A percentile compares a stretch with the other conserved stretches of the same genome.
Evolutionary conservation across 1,140 invertebrate species (phyloP).

Genomic region (Cyclina sinensis): DNA sequence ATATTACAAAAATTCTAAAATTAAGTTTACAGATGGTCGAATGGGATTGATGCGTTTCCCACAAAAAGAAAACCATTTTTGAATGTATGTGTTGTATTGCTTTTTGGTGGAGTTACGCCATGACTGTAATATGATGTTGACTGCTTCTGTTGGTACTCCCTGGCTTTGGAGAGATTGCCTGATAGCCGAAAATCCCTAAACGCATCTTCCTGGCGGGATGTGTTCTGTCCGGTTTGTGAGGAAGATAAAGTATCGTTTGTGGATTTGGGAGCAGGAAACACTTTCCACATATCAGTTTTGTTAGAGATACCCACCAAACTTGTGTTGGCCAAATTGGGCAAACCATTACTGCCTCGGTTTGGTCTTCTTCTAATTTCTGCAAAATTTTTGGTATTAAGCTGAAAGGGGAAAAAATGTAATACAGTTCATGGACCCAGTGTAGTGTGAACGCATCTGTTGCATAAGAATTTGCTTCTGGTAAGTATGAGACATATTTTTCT

Average conservation of each 20-base stretch:
- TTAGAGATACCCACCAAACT: constrained; percentile 38
- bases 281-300: neutral
- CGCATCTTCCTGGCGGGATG: neutral
- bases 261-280: neutral
- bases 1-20: constrained; percentile 10
- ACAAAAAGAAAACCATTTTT: constrained; percentile 52
- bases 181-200: constrained; percentile 48
- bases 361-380: constrained; percentile 37
- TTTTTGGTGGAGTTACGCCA: constrained; percentile 49
- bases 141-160: constrained; percentile 21
- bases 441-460: constrained; percentile 57
- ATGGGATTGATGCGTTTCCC: constrained; percentile 15
- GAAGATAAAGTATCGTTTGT: neutral
- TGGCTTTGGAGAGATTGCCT: constrained; percentile 16
- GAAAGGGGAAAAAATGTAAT: constrained; percentile 67
- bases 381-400: constrained; percentile 45
- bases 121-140: constrained; percentile 22
- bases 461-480: constrained; percentile 47
- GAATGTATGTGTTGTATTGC: constrained; percentile 55
- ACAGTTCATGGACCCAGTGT: constrained; percentile 1
- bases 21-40: constrained; percentile 13
- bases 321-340: constrained; percentile 65
- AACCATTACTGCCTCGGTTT: constrained; percentile 41
- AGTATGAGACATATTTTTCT: constrained; percentile 30
- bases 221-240: constrained; percentile 7